A percentile compares a stretch with the other conserved stretches of the same genome.
phyloP scores from a whole-genome alignment of 2,113 vertebrate genomes.

The Atlantisia rogersi region DNA sequence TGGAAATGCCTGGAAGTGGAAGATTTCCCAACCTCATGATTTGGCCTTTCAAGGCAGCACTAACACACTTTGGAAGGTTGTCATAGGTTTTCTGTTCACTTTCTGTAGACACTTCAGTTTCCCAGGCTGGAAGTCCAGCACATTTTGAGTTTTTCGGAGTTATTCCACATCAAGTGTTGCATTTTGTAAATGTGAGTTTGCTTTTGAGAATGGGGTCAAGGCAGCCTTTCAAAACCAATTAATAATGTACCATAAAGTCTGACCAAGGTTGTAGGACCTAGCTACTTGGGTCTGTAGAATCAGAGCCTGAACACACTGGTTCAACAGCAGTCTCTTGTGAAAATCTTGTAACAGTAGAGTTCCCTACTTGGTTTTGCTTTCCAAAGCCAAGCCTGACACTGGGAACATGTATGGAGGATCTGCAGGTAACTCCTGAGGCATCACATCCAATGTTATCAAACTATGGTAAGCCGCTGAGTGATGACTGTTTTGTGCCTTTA shows the following conservation, averaged over 20 bases:
- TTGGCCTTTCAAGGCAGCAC: not conserved
- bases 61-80: not conserved
- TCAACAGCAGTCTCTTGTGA: not conserved
- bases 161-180: not conserved
- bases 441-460: not conserved
- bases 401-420: not conserved
- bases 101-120: not conserved
- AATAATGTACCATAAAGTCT: not conserved
- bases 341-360: not conserved
- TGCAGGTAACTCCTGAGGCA: not conserved
- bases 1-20: not conserved
- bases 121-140: not conserved
- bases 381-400: not conserved
- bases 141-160: not conserved
- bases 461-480: not conserved
- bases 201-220: not conserved
- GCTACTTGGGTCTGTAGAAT: accelerated
- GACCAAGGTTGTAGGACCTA: not conserved
- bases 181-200: not conserved
- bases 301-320: not conserved
- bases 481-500: not conserved
- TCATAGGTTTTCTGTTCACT: not conserved
- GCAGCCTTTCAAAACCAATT: not conserved
- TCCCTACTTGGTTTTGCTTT: not conserved
- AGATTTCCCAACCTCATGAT: not conserved